phyloP scores from a whole-genome alignment of 2,888 invertebrate species.

The Laspeyria flexula region DNA sequence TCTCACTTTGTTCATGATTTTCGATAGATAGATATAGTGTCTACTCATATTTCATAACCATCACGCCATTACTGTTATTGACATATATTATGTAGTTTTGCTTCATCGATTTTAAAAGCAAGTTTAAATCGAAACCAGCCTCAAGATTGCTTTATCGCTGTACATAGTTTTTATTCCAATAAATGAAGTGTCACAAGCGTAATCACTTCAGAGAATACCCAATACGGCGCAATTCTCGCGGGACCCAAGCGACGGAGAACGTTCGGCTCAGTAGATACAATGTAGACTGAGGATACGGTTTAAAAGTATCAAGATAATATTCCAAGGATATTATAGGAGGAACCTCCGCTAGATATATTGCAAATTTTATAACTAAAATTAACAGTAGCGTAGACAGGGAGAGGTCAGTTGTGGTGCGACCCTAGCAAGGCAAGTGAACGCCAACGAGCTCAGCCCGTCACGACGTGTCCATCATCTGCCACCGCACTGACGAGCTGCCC shows the following conservation, averaged over 20 bases:
- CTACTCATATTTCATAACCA: neutral
- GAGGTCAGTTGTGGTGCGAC: constrained; percentile 58
- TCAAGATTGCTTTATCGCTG: neutral
- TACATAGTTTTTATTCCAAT: constrained; percentile 39
- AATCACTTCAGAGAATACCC: constrained; percentile 58
- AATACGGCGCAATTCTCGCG: constrained; percentile 32
- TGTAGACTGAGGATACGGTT: constrained; percentile 49
- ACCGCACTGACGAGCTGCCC: constrained; percentile 64
- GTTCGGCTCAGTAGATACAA: neutral
- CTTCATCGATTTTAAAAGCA: no score
- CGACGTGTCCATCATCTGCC: constrained; percentile 76
- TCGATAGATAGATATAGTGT: constrained; percentile 4
- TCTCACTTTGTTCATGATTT: constrained; percentile 35
- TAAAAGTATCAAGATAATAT: no score
- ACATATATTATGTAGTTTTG: no score
- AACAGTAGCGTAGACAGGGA: constrained; percentile 31
- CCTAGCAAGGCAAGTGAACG: constrained; percentile 49
- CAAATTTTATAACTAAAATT: neutral
- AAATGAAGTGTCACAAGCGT: constrained; percentile 54
- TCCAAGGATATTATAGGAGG: constrained; percentile 7
- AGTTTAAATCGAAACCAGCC: neutral
- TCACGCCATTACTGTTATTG: no score
- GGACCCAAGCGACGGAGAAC: constrained; percentile 39
- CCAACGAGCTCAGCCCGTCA: constrained; percentile 62
- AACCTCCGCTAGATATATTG: constrained; percentile 10